Percentiles rank a stretch among this genome's conserved stretches.
Evolutionary conservation across 53 echinoderm and acorn worm genomes (phyloP).

Genomic region (Echinometra lucunter): DNA sequence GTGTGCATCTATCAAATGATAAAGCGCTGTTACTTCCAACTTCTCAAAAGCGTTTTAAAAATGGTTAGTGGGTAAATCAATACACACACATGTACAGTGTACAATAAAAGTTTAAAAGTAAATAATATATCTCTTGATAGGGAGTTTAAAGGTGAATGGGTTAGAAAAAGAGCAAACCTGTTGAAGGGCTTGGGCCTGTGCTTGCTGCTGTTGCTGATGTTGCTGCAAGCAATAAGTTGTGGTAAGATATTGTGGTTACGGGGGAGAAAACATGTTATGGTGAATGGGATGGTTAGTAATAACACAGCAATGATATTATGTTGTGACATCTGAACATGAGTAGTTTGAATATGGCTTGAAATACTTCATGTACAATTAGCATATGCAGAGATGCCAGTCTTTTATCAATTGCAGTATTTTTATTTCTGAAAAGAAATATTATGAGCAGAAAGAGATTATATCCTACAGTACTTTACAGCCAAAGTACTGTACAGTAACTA

Average conservation of each 20-base stretch:
- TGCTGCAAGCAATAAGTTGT: constrained; percentile 57
- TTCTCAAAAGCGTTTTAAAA: neutral
- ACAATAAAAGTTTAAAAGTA: neutral
- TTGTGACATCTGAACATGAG: neutral
- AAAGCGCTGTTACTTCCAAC: neutral
- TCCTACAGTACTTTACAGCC: too few species aligned
- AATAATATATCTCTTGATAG: too few species aligned
- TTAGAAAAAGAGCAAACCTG: constrained; percentile 50
- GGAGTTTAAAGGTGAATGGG: neutral
- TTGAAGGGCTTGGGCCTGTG: constrained; percentile 66
- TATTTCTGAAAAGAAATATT: too few species aligned
- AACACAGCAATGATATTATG: neutral
- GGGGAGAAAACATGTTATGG: neutral
- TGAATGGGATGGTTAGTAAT: neutral
- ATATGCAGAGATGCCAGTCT: too few species aligned
- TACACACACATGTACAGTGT: neutral
- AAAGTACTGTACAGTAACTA: too few species aligned
- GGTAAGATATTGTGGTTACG: constrained; percentile 18
- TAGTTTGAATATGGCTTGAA: neutral
- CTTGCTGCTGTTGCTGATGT: constrained; percentile 45
- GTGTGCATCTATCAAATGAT: neutral
- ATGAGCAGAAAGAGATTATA: too few species aligned
- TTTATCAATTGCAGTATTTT: too few species aligned
- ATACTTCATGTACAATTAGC: neutral
- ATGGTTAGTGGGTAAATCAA: neutral